Conservation (phyloP, 2,888 invertebrate species). For the Nycteola revayana region DNA sequence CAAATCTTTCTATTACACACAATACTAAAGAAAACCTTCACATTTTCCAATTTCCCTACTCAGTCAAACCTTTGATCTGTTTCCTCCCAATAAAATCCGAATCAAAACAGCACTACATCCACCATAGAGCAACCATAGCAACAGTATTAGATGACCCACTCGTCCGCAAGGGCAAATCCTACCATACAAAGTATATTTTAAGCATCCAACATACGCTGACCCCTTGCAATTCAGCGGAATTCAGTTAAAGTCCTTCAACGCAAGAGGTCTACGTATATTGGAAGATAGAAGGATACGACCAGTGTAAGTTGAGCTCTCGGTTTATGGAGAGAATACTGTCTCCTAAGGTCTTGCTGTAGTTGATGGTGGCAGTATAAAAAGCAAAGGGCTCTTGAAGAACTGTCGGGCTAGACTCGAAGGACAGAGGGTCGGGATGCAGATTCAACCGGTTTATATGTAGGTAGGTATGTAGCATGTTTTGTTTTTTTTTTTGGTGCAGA, state of each 20-base stretch:
- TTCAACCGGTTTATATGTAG: slow-evolving; percentile 36
- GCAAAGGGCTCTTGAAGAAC: slow-evolving; percentile 63
- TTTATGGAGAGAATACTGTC: background rate
- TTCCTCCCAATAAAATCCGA: too few species aligned
- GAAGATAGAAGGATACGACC: slow-evolving; percentile 4
- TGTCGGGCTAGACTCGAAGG: slow-evolving; percentile 71
- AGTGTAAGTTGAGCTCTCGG: slow-evolving; percentile 7
- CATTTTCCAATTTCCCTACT: too few species aligned
- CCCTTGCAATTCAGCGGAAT: too few species aligned
- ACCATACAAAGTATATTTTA: slow-evolving; percentile 39
- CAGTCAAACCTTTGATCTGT: background rate
- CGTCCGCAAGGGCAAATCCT: slow-evolving; percentile 36
- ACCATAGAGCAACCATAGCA: slow-evolving; percentile 28
- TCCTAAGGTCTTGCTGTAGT: slow-evolving; percentile 33
- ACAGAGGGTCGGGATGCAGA: slow-evolving; percentile 68
- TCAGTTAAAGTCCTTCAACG: too few species aligned
- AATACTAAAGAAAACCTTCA: too few species aligned
- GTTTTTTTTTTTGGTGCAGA: too few species aligned
- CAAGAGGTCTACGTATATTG: too few species aligned
- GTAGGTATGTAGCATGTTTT: too few species aligned
- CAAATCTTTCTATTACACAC: too few species aligned
- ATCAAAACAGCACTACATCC: background rate
- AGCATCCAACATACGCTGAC: slow-evolving; percentile 2
- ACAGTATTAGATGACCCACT: slow-evolving; percentile 35
- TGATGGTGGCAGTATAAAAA: slow-evolving; percentile 62